phyloP scores from a whole-genome alignment of 1,140 invertebrate species.

The Lucilia cuprina region DNA sequence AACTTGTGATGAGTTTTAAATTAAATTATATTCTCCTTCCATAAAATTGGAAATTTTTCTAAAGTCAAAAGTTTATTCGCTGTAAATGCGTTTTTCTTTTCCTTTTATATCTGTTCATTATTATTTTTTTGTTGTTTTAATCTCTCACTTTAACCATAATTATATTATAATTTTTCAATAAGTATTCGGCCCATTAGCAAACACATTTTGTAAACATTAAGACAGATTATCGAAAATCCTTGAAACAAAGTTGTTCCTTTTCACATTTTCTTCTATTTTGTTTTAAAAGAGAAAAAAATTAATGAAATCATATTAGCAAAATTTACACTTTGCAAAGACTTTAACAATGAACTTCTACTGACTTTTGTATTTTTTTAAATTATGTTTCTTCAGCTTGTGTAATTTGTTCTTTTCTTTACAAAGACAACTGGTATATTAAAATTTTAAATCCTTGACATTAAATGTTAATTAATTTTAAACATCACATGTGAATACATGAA shows the following conservation, averaged over 20 bases:
- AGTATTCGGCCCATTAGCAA: neutral
- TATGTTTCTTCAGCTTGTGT: no score
- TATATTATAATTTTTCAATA: conserved; percentile 22
- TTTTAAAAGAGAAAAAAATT: neutral
- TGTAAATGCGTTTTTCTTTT: neutral
- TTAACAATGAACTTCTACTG: neutral
- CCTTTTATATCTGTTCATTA: neutral
- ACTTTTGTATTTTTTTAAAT: neutral
- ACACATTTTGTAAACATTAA: conserved; percentile 10
- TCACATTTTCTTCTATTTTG: neutral
- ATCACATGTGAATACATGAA: no score
- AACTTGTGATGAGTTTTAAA: no score
- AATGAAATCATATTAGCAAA: conserved; percentile 6
- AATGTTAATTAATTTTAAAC: no score
- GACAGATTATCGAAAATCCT: neutral
- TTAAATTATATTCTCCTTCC: no score
- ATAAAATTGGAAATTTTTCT: neutral
- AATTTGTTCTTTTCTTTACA: no score
- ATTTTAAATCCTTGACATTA: no score
- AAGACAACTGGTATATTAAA: no score
- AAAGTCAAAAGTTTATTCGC: neutral
- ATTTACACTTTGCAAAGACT: neutral
- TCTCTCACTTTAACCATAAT: conserved; percentile 35
- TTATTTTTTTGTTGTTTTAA: neutral
- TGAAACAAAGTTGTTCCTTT: neutral